Conservation (phyloP, 2,888 invertebrate species). For the Sphaeridia pumilis region DNA sequence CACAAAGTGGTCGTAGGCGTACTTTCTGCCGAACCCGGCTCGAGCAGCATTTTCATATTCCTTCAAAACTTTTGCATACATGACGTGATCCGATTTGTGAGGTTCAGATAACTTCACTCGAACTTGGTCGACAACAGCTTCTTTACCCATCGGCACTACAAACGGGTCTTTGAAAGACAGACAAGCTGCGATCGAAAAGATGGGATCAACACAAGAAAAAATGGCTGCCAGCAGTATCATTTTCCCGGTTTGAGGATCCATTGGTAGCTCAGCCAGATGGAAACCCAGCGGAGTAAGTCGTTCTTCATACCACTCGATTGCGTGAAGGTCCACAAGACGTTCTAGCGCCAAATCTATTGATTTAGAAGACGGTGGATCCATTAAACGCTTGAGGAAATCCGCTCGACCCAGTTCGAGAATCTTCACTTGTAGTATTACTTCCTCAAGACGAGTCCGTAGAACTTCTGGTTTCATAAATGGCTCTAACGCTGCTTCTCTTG, state of each 20-base stretch:
- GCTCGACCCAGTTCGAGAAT: constrained; percentile 58
- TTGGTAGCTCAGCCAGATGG: constrained; percentile 69
- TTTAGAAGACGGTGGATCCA: constrained; percentile 59
- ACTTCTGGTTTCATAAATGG: constrained; percentile 71
- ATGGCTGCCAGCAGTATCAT: constrained; percentile 78
- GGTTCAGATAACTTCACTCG: neutral
- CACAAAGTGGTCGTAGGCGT: constrained; percentile 63
- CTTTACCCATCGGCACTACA: constrained; percentile 50
- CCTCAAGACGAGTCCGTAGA: constrained; percentile 64
- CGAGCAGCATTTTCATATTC: constrained; percentile 47
- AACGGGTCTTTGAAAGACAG: constrained; percentile 80
- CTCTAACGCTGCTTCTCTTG: constrained; percentile 51
- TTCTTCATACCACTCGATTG: constrained; percentile 60
- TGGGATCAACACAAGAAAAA: constrained; percentile 81
- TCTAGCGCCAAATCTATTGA: constrained; percentile 52
- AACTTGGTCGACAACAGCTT: constrained; percentile 8
- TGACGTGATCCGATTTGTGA: constrained; percentile 11
- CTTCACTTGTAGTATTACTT: constrained; percentile 71
- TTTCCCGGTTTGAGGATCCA: constrained; percentile 83
- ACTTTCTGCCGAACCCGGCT: constrained; percentile 42
- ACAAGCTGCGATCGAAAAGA: constrained; percentile 73
- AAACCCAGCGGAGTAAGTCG: constrained; percentile 77
- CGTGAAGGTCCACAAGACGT: constrained; percentile 50
- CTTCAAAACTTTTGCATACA: constrained; percentile 50
- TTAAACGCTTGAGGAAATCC: constrained; percentile 55